phyloP scores from a whole-genome alignment of 2,113 vertebrate species.

The Hippocampus zosterae region DNA sequence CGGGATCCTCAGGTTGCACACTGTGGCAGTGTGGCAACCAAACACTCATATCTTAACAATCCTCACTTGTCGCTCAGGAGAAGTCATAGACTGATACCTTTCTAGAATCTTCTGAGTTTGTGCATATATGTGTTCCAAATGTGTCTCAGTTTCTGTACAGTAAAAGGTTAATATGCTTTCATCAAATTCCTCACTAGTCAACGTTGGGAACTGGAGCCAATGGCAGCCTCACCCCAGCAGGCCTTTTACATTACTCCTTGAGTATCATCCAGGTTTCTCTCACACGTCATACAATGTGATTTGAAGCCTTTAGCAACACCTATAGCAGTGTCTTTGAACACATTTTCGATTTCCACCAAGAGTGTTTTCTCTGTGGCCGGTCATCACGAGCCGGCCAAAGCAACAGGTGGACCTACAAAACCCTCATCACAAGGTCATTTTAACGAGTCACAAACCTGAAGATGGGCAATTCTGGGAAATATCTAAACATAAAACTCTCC shows the following conservation, averaged over 20 bases:
- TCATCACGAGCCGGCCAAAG: neutral
- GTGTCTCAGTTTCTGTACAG: slow-evolving; percentile 60
- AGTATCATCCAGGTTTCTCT: slow-evolving; percentile 1
- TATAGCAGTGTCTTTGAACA: neutral
- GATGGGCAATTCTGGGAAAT: neutral
- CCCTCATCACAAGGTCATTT: neutral
- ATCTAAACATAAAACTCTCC: neutral
- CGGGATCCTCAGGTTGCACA: slow-evolving; percentile 3
- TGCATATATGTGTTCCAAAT: slow-evolving; percentile 24
- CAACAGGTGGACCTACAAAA: neutral
- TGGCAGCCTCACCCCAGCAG: slow-evolving; percentile 41
- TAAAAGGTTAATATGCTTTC: slow-evolving; percentile 60
- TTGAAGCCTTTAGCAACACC: neutral
- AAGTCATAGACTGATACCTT: slow-evolving; percentile 4
- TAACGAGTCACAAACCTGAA: neutral
- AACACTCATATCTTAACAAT: too few relatives aligned
- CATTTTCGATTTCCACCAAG: neutral
- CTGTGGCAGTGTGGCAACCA: slow-evolving; percentile 18
- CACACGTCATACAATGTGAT: neutral
- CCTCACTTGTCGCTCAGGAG: slow-evolving; percentile 27
- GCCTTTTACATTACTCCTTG: slow-evolving; percentile 25
- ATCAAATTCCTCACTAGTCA: slow-evolving; percentile 59
- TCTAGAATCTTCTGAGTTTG: slow-evolving; percentile 9
- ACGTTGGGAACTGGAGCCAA: slow-evolving; percentile 54
- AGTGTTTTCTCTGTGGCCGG: neutral